phyloP scores from a whole-genome alignment of 2,113 vertebrate species.

The Corythaixoides concolor region DNA sequence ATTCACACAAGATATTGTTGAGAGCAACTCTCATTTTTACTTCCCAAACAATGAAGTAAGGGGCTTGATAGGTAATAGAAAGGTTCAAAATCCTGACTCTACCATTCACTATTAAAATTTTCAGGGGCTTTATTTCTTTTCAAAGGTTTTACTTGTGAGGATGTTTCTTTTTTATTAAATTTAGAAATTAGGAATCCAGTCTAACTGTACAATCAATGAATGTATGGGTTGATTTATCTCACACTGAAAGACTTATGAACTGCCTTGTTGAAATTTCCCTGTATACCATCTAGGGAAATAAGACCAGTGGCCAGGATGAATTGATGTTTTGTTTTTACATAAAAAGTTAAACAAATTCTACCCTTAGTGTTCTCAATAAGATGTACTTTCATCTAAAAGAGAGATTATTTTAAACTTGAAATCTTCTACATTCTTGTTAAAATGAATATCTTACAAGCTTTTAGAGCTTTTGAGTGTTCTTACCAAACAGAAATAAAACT shows the following conservation, averaged over 20 bases:
- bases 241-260: background rate
- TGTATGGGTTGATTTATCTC: background rate
- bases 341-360: background rate
- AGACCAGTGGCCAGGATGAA: fast-evolving
- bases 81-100: background rate
- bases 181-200: background rate
- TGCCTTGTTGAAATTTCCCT: background rate
- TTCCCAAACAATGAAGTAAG: background rate
- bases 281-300: background rate
- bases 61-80: background rate
- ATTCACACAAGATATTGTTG: background rate
- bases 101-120: background rate
- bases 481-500: background rate
- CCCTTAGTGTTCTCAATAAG: background rate
- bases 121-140: fast-evolving
- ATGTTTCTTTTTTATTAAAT: background rate
- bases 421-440: background rate
- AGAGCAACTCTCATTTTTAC: background rate
- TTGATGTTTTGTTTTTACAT: background rate
- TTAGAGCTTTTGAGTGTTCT: background rate
- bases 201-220: background rate
- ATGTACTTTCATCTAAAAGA: background rate
- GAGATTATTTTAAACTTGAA: background rate
- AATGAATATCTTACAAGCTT: background rate
- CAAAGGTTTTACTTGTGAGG: background rate